Conservation (phyloP, 2,113 vertebrate genomes). For the Hemibagrus wyckioides region DNA sequence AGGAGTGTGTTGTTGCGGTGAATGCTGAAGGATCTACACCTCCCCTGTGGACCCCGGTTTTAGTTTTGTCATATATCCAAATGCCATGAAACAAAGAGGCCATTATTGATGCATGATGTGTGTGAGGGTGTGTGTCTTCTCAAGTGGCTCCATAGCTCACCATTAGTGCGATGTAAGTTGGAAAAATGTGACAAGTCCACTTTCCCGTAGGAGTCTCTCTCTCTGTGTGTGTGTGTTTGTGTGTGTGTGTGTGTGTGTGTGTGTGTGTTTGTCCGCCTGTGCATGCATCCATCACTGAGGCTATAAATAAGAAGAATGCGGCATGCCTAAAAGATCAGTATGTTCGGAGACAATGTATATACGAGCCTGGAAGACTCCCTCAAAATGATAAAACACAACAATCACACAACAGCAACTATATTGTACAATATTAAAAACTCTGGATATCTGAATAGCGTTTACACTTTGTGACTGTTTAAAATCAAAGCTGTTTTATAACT, state of each 20-base stretch:
- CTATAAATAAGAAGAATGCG: conserved; percentile 37
- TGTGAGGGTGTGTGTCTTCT: conserved; percentile 39
- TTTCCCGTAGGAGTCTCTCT: conserved; percentile 49
- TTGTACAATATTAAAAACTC: background rate
- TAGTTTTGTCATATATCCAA: conserved; percentile 45
- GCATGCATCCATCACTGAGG: background rate
- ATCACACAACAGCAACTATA: background rate
- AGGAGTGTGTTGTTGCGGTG: conserved; percentile 50
- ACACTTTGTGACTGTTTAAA: background rate
- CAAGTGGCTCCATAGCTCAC: conserved; percentile 50
- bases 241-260: background rate
- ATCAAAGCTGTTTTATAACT: background rate
- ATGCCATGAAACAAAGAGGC: conserved; percentile 35
- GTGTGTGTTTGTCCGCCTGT: conserved; percentile 20
- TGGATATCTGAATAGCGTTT: background rate
- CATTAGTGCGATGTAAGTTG: conserved; percentile 44
- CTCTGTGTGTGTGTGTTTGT: conserved; percentile 18
- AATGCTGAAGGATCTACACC: conserved; percentile 49
- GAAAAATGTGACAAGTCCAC: conserved; percentile 46
- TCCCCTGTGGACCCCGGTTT: conserved; percentile 40
- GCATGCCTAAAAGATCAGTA: conserved; percentile 13
- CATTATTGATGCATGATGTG: conserved; percentile 47
- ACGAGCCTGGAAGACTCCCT: conserved; percentile 6
- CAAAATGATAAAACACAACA: conserved; percentile 12
- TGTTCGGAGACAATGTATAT: conserved; percentile 2